A percentile compares a stretch with the other conserved stretches of the same genome.
Evolutionary conservation across 2,113 vertebrate genomes (phyloP).

Genomic region (Lota lota): DNA sequence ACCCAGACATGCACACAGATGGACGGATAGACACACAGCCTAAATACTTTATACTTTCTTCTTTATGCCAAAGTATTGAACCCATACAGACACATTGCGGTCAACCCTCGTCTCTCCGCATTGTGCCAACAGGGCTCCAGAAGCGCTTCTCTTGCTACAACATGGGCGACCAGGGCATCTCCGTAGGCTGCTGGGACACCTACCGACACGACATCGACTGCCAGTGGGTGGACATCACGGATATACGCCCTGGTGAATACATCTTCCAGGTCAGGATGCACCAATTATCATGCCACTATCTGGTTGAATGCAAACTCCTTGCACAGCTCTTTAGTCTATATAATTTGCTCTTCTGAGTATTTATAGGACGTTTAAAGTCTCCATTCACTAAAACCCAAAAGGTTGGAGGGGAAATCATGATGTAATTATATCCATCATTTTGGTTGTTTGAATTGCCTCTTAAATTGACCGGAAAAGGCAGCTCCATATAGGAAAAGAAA

Average conservation of each 20-base stretch:
- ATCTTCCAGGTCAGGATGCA: conserved; percentile 85
- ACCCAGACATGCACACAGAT: too few species aligned
- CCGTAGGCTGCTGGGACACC: conserved; percentile 94
- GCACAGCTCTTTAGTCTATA: neutral
- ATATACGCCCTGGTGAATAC: conserved; percentile 88
- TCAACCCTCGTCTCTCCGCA: neutral
- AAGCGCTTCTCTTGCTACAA: conserved; percentile 91
- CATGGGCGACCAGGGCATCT: conserved; percentile 96
- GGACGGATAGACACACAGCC: too few species aligned
- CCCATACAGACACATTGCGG: too few species aligned
- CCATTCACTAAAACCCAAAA: too few species aligned
- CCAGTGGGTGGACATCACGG: conserved; percentile 96
- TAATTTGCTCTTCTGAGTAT: too few species aligned
- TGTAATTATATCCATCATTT: neutral
- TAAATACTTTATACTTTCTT: too few species aligned
- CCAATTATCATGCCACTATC: too few species aligned
- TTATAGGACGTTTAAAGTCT: too few species aligned
- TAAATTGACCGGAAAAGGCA: conserved; percentile 6
- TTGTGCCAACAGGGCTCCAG: conserved; percentile 73
- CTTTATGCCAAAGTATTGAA: too few species aligned
- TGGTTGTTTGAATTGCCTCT: conserved; percentile 14
- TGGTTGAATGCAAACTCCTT: neutral
- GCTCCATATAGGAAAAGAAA: neutral
- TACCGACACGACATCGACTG: conserved; percentile 98
- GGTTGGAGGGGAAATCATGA: too few species aligned